A percentile compares a stretch with the other conserved stretches of the same genome.
These are phyloP conservation scores for Miltochrista miniata DNA, from an alignment of 2,888 invertebrate genomes.

Conservation along the genomic window DNA sequence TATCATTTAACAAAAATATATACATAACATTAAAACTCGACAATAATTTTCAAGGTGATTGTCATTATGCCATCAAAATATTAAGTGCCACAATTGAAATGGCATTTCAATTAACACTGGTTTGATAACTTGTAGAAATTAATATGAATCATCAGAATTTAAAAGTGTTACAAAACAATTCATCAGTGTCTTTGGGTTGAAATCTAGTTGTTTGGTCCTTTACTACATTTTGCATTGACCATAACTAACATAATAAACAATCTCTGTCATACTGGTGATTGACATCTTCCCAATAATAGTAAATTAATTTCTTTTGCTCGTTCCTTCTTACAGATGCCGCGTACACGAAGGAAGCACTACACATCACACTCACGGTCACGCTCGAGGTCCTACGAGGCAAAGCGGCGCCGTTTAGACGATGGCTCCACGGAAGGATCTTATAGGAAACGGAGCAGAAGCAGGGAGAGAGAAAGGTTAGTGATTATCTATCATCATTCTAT, in stretches of 20 bases:
- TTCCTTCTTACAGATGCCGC: constrained; percentile 88
- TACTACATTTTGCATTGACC: background rate
- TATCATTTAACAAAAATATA: background rate
- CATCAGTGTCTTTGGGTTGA: background rate
- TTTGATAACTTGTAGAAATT: no score
- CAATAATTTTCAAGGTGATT: no score
- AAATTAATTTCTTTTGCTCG: constrained; percentile 4
- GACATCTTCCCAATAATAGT: background rate
- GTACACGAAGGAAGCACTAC: constrained; percentile 91
- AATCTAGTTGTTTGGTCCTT: background rate
- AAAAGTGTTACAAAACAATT: background rate
- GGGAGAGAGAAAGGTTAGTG: constrained; percentile 85
- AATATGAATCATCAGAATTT: no score
- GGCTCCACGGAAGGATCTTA: constrained; percentile 70
- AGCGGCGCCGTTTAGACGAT: constrained; percentile 88
- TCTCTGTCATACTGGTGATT: constrained; percentile 22
- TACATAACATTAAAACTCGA: no score
- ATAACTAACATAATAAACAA: constrained; percentile 25
- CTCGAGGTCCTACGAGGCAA: constrained; percentile 85
- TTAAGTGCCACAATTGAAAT: no score
- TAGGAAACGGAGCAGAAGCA: constrained; percentile 76
- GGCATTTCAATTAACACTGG: no score
- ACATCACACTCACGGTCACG: constrained; percentile 85
- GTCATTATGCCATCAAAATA: no score
- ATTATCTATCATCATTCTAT: no score